These are phyloP conservation scores for Synergus japonicus DNA, from an alignment of 2,888 invertebrate species.

Conservation along the genomic window DNA sequence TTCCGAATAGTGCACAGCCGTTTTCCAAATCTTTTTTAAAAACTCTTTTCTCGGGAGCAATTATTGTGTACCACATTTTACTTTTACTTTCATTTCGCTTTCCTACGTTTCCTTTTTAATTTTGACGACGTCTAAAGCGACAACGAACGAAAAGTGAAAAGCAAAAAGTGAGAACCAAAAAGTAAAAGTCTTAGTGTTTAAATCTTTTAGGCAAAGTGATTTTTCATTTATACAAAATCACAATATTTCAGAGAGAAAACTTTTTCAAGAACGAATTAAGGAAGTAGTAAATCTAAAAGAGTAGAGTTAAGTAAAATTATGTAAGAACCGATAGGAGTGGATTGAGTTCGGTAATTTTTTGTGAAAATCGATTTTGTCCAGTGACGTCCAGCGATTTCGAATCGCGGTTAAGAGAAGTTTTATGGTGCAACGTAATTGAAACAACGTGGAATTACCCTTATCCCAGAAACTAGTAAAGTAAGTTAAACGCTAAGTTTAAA, in stretches of 20 bases:
- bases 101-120: too few species aligned
- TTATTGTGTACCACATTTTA: too few species aligned
- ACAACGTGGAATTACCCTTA: conserved; percentile 36
- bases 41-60: too few species aligned
- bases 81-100: too few species aligned
- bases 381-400: conserved; percentile 7
- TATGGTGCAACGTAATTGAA: conserved; percentile 22
- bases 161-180: too few species aligned
- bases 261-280: not conserved
- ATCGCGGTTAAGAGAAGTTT: conserved; percentile 21
- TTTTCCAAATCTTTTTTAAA: too few species aligned
- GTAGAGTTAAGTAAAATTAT: not conserved
- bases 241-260: not conserved
- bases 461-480: conserved; percentile 40
- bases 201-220: too few species aligned
- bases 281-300: not conserved
- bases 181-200: too few species aligned
- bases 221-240: not conserved
- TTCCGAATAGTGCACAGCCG: too few species aligned
- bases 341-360: not conserved
- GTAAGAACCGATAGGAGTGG: not conserved
- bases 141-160: too few species aligned
- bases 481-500: conserved; percentile 30
- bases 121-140: too few species aligned
- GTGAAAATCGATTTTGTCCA: conserved; percentile 16